Evolutionary conservation across 2,797 vertebrate species (phyloP).

Genomic region (Serranus cabrilla): DNA sequence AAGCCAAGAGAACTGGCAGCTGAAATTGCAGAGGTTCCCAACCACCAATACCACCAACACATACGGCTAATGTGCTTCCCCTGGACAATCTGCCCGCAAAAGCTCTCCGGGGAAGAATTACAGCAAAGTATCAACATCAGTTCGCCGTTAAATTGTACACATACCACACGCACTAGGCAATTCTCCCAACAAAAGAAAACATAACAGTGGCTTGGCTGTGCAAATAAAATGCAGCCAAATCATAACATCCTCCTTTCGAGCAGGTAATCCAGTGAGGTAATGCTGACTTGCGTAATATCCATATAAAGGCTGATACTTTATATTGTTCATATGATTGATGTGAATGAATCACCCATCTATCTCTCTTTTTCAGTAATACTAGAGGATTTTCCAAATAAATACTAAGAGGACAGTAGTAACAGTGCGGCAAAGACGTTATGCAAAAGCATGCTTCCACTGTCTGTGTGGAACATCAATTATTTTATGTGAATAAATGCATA

Average conservation of each 20-base stretch:
- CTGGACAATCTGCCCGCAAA: constrained; percentile 54
- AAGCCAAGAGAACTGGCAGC: constrained; percentile 72
- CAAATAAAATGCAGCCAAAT: constrained; percentile 40
- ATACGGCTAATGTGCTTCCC: constrained; percentile 70
- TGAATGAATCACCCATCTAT: too few species aligned
- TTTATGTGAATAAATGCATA: too few species aligned
- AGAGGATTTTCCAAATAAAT: too few species aligned
- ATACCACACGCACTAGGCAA: constrained; percentile 67
- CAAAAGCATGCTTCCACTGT: too few species aligned
- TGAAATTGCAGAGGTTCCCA: constrained; percentile 71
- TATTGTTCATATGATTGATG: constrained; percentile 5
- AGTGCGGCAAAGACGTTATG: too few species aligned
- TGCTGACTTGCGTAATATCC: constrained; percentile 6
- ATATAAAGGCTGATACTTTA: neutral
- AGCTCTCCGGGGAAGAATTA: constrained; percentile 74
- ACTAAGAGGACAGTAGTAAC: too few species aligned
- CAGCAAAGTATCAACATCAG: constrained; percentile 70
- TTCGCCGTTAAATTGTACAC: constrained; percentile 74
- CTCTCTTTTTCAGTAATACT: too few species aligned
- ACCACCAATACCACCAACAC: constrained; percentile 73
- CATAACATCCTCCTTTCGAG: constrained; percentile 30
- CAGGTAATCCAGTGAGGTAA: constrained; percentile 45
- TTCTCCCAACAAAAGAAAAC: constrained; percentile 34
- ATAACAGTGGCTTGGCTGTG: constrained; percentile 35
- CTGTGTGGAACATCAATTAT: too few species aligned